A percentile compares a stretch with the other conserved stretches of the same genome.
Conservation (phyloP, 1,140 invertebrate species). For the Ptiloglossa arizonensis region DNA sequence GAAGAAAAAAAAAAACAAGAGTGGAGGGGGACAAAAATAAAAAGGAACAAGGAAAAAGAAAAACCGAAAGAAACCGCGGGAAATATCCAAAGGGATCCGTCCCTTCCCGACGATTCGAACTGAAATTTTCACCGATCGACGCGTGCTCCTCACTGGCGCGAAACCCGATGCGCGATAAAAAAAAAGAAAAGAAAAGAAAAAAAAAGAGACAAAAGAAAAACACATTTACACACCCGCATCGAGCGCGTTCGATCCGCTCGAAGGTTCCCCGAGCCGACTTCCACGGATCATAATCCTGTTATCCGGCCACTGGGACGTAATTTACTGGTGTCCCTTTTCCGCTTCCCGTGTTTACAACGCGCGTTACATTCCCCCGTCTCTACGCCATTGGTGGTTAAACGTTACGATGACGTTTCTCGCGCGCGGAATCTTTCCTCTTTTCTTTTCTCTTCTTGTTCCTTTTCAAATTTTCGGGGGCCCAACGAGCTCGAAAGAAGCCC, state of each 20-base stretch:
- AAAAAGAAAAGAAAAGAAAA: background rate
- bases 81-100: slow-evolving; percentile 7
- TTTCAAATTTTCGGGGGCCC: too few species aligned
- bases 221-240: slow-evolving; percentile 8
- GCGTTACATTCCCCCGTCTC: background rate
- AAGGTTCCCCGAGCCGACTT: background rate
- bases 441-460: too few species aligned
- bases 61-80: background rate
- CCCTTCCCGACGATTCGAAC: slow-evolving; percentile 25
- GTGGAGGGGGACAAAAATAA: too few species aligned
- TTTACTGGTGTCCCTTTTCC: background rate
- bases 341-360: background rate
- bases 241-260: background rate
- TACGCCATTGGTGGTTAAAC: background rate
- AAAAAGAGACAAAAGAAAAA: background rate
- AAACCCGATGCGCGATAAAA: slow-evolving; percentile 7
- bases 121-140: slow-evolving; percentile 45
- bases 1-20: background rate
- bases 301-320: slow-evolving; percentile 11
- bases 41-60: too few species aligned
- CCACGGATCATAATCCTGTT: slow-evolving; percentile 30
- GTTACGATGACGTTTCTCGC: background rate
- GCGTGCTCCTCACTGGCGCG: background rate
- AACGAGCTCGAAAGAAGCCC: too few species aligned
- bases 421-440: too few species aligned